Evolutionary conservation across 2,797 vertebrate genomes (phyloP).

Genomic region (Fistularia tabacaria): DNA sequence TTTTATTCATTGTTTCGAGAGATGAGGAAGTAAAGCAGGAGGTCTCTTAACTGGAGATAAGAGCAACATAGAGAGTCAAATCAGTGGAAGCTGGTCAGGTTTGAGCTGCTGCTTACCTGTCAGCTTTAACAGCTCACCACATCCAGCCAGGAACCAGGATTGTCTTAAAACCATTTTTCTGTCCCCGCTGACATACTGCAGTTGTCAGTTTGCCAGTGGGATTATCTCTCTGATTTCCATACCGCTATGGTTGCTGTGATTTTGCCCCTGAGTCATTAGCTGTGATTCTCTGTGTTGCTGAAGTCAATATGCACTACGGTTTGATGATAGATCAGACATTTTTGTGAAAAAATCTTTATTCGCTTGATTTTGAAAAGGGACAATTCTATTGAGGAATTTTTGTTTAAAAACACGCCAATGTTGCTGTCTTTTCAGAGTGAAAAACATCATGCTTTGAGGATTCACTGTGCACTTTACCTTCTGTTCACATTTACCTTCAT

Average conservation of each 20-base stretch:
- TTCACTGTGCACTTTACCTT: too few relatives aligned
- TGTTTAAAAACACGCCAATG: too few relatives aligned
- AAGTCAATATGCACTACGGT: conserved; percentile 29
- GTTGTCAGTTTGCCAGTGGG: conserved; percentile 44
- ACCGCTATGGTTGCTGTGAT: conserved; percentile 41
- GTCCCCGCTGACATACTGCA: conserved; percentile 39
- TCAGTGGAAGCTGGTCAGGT: conserved; percentile 35
- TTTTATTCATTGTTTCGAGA: too few relatives aligned
- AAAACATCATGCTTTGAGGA: too few relatives aligned
- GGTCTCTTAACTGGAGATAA: too few relatives aligned
- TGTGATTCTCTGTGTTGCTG: conserved; percentile 30
- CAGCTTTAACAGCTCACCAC: conserved; percentile 36
- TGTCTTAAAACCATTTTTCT: conserved; percentile 44
- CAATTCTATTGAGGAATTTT: too few relatives aligned
- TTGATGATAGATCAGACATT: too few relatives aligned
- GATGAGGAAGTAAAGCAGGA: too few relatives aligned
- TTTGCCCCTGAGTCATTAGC: conserved; percentile 60
- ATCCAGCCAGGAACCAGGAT: conserved; percentile 24
- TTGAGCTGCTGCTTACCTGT: conserved; percentile 33
- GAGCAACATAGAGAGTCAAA: conserved; percentile 3
- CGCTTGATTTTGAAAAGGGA: too few relatives aligned
- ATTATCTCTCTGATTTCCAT: conserved; percentile 46
- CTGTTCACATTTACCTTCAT: too few relatives aligned
- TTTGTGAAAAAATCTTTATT: too few relatives aligned
- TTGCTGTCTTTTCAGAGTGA: too few relatives aligned